phyloP scores from a whole-genome alignment of 1,140 invertebrate species.

The Platyscapa corneri region DNA sequence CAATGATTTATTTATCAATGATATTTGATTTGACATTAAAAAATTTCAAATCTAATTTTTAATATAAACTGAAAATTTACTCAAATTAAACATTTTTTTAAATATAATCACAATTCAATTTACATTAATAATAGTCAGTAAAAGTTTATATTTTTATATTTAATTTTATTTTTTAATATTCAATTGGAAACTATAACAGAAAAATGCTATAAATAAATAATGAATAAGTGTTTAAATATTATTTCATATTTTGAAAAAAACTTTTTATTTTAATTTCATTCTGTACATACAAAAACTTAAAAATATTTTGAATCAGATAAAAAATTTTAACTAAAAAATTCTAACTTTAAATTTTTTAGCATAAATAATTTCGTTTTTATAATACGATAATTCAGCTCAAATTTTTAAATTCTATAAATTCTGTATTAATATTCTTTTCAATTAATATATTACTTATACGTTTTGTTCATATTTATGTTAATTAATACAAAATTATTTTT shows the following conservation, averaged over 20 bases:
- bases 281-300: not conserved
- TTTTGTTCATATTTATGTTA: not conserved
- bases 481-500: not conserved
- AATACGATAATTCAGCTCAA: too few species aligned
- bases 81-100: not conserved
- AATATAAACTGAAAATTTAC: not conserved
- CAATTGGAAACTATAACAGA: not conserved
- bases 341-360: too few species aligned
- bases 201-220: not conserved
- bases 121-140: too few species aligned
- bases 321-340: not conserved
- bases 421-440: too few species aligned
- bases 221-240: not conserved
- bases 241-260: not conserved
- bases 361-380: too few species aligned
- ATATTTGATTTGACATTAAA: too few species aligned
- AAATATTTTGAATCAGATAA: not conserved
- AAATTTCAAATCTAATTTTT: too few species aligned
- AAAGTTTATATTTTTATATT: too few species aligned
- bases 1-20: not conserved
- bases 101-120: too few species aligned
- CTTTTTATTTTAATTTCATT: not conserved
- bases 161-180: too few species aligned
- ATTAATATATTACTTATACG: too few species aligned
- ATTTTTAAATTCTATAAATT: too few species aligned